Evolutionary conservation across 2,797 vertebrate genomes (phyloP).

Genomic region (Pangasius larnaudii): DNA sequence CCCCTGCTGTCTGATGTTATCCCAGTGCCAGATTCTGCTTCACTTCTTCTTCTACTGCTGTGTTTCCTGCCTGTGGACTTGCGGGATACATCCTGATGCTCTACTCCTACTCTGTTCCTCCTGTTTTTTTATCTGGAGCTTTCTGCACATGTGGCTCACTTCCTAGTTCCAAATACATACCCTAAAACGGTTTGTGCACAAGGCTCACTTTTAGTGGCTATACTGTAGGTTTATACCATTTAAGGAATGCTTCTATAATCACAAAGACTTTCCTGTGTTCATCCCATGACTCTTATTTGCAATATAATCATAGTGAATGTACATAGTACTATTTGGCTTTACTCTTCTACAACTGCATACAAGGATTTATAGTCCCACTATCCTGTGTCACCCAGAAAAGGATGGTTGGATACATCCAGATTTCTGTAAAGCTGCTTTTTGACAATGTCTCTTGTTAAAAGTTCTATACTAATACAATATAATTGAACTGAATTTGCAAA

Average conservation of each 20-base stretch:
- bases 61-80: neutral
- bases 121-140: neutral
- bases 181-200: neutral
- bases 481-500: neutral
- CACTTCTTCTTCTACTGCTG: conserved; percentile 1
- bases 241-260: neutral
- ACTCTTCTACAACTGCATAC: neutral
- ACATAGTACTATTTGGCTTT: neutral
- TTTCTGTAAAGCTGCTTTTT: neutral
- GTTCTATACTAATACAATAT: neutral
- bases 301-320: neutral
- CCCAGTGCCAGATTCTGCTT: neutral
- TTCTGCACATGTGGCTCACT: neutral
- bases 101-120: neutral
- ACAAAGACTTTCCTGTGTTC: neutral
- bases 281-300: neutral
- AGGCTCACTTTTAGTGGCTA: neutral
- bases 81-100: neutral
- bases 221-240: neutral
- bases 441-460: neutral
- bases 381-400: neutral
- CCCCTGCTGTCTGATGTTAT: neutral
- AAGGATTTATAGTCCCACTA: neutral
- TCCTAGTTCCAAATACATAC: neutral
- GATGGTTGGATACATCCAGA: neutral